Conservation (phyloP, 2,888 invertebrate genomes). For the Callimorpha dominula region DNA sequence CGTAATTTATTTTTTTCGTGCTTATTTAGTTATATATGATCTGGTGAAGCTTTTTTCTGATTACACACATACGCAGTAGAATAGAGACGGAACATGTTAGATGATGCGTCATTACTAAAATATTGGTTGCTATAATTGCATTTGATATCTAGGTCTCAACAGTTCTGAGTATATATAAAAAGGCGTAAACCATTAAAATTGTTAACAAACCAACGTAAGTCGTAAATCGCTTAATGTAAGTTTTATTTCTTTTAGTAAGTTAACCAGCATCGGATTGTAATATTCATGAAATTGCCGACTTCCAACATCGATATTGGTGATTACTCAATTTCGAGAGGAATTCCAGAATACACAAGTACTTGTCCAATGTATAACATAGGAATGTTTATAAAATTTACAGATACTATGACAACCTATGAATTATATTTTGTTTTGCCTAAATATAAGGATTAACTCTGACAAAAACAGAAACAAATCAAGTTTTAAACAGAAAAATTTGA, state of each 20-base stretch:
- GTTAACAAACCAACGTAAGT: no score
- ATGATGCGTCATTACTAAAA: neutral
- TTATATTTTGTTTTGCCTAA: neutral
- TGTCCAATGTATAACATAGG: neutral
- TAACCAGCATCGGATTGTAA: no score
- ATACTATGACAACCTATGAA: neutral
- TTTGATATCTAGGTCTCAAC: neutral
- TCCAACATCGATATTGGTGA: no score
- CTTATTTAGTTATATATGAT: neutral
- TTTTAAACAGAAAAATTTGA: no score
- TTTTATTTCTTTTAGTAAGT: no score
- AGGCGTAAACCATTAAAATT: neutral
- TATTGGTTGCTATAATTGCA: neutral
- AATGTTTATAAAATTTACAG: neutral
- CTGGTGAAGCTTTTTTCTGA: neutral
- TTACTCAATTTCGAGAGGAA: no score
- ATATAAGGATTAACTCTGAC: no score
- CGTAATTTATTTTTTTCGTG: neutral
- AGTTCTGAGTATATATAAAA: no score
- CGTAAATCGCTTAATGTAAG: no score
- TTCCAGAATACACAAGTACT: neutral
- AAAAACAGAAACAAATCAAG: no score
- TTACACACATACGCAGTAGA: neutral
- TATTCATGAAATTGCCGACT: no score
- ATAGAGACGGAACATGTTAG: neutral